Conservation (phyloP, 2,888 invertebrate species). For the Lasius fuliginosus region DNA sequence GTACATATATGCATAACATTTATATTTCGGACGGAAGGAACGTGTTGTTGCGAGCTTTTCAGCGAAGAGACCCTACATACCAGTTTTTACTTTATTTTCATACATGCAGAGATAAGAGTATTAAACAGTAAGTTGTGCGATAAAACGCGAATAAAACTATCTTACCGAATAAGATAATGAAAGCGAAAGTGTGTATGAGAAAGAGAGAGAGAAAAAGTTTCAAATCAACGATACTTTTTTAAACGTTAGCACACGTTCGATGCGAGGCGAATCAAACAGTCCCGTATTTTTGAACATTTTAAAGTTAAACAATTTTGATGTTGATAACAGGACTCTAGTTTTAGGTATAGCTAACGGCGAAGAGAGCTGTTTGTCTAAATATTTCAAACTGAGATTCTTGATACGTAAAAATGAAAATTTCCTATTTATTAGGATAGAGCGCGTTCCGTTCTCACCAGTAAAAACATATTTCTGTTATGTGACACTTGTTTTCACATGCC, state of each 20-base stretch:
- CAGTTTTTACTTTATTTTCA: constrained; percentile 41
- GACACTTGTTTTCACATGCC: constrained; percentile 34
- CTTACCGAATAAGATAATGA: neutral
- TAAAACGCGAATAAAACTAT: constrained; percentile 18
- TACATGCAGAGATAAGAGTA: constrained; percentile 16
- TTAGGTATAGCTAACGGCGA: constrained; percentile 35
- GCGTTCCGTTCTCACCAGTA: constrained; percentile 13
- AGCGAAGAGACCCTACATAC: neutral
- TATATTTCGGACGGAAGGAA: constrained; percentile 53
- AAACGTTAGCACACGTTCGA: constrained; percentile 38
- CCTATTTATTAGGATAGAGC: constrained; percentile 16
- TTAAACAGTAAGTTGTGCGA: constrained; percentile 19
- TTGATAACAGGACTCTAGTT: constrained; percentile 36
- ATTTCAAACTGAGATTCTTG: constrained; percentile 51
- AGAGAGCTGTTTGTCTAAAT: constrained; percentile 40
- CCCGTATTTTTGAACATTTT: constrained; percentile 52
- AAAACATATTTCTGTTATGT: constrained; percentile 24
- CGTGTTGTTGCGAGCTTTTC: constrained; percentile 27
- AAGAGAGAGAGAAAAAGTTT: constrained; percentile 8
- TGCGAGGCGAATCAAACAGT: constrained; percentile 44
- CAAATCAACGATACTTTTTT: constrained; percentile 53
- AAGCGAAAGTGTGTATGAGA: neutral
- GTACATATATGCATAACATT: constrained; percentile 66
- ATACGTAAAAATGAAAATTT: constrained; percentile 50
- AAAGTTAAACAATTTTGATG: constrained; percentile 41